These are phyloP conservation scores for Xanthia icteritia DNA, from an alignment of 2,888 invertebrate genomes.

Conservation along the genomic window DNA sequence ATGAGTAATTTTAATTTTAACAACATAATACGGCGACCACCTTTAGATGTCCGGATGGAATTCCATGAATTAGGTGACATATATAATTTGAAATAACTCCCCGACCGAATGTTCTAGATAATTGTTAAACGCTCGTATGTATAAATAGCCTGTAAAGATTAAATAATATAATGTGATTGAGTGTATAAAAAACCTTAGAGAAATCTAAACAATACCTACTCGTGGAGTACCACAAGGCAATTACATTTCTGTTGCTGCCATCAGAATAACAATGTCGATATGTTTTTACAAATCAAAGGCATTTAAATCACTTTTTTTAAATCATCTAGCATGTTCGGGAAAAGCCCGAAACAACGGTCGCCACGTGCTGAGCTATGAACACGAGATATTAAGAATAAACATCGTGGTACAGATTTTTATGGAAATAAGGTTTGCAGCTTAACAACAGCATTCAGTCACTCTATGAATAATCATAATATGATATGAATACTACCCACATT, in stretches of 20 bases:
- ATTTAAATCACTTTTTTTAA: not conserved
- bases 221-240: conserved; percentile 25
- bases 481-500: not conserved
- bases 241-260: not conserved
- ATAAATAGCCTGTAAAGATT: not conserved
- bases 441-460: not conserved
- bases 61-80: conserved; percentile 9
- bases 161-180: conserved; percentile 1
- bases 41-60: not conserved
- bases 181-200: conserved; percentile 13
- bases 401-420: not conserved
- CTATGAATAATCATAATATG: not conserved
- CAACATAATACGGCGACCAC: not conserved
- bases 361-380: not conserved
- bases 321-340: not conserved
- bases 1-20: conserved; percentile 21
- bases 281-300: not conserved
- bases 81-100: not conserved
- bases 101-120: conserved; percentile 2
- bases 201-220: conserved; percentile 6
- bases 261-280: not conserved
- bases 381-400: not conserved
- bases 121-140: not conserved
- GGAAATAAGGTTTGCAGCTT: not conserved
- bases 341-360: not conserved